Base-by-base conservation (phyloP, 2,797 vertebrate genomes). In the Vireo griseus region DNA sequence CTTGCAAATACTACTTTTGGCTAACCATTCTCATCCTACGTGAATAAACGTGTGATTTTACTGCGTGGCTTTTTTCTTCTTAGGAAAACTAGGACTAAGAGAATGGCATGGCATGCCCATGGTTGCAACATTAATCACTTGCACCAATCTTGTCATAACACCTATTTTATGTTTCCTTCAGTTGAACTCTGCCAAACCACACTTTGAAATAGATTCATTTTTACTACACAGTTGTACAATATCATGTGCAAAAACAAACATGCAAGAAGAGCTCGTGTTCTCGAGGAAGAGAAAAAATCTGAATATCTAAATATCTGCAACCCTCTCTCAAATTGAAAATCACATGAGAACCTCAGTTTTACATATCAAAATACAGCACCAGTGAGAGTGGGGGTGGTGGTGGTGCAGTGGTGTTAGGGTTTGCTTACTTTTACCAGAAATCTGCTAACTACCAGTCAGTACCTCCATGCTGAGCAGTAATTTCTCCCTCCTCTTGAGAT, bases 381-480 rank as follows among this genome's bases (percentile, higher is more conserved):
- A 13, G 13, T 8, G 13, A 59, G 63, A 22, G 22, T 0, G 0
- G 18, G 7, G 15, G n/a, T 28, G 31, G 9, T 17, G 35, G 18
- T 28, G 18, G 8, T 35, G 7, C 2, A 2, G 21, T 26, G 5
- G 3, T 44, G 28, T 52, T 44, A 31, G 22, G 21, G 22, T 40
- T 74, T 84, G 17, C 17, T 72, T 35, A 26, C 5, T 66, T 82
- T 31, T 22, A 25, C 40, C 33, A 63, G 42, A 29, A 73, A 86
- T 66, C 6, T 19, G 14, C 57, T 63, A 78, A 13, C 52, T n/a
- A 35, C 5, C 6, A 59, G 22, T 8, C 44, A 80, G 21, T n/a
- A 25, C 12, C 54, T 57, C 29, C 31, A 29, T 72, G 48, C 31
- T 35, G 22, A 28, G 52, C 8, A 42, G 37, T 47, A 57, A 52